Evolutionary conservation across 2,888 invertebrate genomes (phyloP).

Genomic region (Parasteatoda lunata): DNA sequence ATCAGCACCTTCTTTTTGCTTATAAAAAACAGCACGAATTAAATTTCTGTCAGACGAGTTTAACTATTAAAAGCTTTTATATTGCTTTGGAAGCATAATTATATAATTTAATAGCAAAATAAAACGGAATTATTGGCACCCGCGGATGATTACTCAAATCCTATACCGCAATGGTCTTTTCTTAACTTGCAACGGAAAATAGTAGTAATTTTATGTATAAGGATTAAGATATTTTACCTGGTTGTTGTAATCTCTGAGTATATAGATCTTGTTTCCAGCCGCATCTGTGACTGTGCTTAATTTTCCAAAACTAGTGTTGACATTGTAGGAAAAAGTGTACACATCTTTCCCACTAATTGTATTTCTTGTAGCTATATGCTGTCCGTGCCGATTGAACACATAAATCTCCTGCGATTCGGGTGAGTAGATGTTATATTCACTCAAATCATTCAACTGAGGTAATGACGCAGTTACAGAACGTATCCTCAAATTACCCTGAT

Average conservation of each 20-base stretch:
- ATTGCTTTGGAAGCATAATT: too few relatives aligned
- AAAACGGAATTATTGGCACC: too few relatives aligned
- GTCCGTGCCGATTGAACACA: slow-evolving; percentile 92
- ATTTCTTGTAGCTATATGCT: slow-evolving; percentile 95
- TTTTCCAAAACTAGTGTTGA: slow-evolving; percentile 85
- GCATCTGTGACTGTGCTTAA: slow-evolving; percentile 88
- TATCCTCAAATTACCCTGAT: slow-evolving; percentile 81
- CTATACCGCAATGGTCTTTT: slow-evolving; percentile 77
- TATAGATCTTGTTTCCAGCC: slow-evolving; percentile 92
- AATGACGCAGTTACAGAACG: slow-evolving; percentile 79
- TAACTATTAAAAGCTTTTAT: too few relatives aligned
- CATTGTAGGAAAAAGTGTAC: slow-evolving; percentile 91
- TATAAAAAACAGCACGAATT: too few relatives aligned
- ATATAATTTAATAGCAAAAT: too few relatives aligned
- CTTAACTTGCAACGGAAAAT: slow-evolving; percentile 78
- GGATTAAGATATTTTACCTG: slow-evolving; percentile 33
- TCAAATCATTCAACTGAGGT: slow-evolving; percentile 86
- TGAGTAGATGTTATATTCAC: slow-evolving; percentile 93
- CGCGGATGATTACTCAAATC: too few relatives aligned
- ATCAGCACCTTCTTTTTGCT: too few relatives aligned
- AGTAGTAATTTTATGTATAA: background rate
- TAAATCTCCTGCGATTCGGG: slow-evolving; percentile 95
- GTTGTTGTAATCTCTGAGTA: slow-evolving; percentile 86
- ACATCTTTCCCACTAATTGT: slow-evolving; percentile 91
- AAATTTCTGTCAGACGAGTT: too few relatives aligned